Base-by-base conservation (phyloP, 2,797 vertebrate species). In the Trachops cirrhosus region DNA sequence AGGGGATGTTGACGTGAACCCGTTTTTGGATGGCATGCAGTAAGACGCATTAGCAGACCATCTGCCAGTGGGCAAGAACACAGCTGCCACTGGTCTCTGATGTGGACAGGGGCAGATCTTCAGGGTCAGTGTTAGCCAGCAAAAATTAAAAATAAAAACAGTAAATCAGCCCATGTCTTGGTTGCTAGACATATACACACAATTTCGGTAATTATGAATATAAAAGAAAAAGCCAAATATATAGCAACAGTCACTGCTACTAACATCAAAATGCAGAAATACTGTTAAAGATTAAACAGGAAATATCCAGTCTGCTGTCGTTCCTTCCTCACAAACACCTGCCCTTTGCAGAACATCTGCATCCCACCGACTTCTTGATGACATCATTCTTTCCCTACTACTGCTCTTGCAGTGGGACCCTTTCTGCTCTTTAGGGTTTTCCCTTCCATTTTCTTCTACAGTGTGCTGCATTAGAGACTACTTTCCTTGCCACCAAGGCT, bases 61-160 rank as follows among this genome's bases (percentile, higher is more conserved):
- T 8, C 54, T 46, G 15, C 12, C 37, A 32, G 14, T 2, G 29
- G 57, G 22, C 18, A 15, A 29, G 22, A 64, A 46, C 24, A 44
- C 22, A 37, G 10, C 24, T 39, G 29, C 34, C 15, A 16, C 0
- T 9, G 29, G 44, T 46, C 8, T 3, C 9, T 15, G 5, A 92
- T 9, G 32, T 26, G 9, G 46, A 68, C 2, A 16, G 9, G n/a
- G 7, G 34, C 22, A 52, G 34, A 67, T 22, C 39, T 46, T 70
- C 34, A 82, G n/a, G 16, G n/a, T 10, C 62, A 3, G 9, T 75
- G 22, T 64, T n/a, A 59, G 41, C 10, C 46, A 34, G 4, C n/a
- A 80, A 80, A 90, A 85, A 26, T n/a, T 74, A 37, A 94, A 89
- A 50, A 44, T 24, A 14, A 54, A 94, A 92, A 59, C 1, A 62